Evolutionary conservation across 2,797 vertebrate genomes (phyloP).

Genomic region (Knipowitschia caucasica): DNA sequence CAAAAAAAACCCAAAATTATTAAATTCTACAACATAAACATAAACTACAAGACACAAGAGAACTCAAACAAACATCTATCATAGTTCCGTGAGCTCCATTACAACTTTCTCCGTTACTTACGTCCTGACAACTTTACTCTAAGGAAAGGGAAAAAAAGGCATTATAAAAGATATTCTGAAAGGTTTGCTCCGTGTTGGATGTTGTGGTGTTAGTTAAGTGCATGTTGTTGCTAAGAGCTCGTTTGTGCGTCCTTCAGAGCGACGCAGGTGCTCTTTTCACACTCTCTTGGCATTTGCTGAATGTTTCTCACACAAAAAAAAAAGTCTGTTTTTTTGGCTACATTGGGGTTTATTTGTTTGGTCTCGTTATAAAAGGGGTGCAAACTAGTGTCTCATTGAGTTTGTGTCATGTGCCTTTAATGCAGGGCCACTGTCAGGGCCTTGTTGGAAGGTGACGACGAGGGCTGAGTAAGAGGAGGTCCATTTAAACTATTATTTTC

Average conservation of each 20-base stretch:
- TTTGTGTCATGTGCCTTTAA: neutral
- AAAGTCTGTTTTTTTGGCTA: slow-evolving; percentile 66
- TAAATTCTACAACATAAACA: too few relatives aligned
- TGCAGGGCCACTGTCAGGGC: neutral
- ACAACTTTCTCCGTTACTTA: too few relatives aligned
- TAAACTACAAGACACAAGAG: too few relatives aligned
- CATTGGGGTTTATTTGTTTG: slow-evolving; percentile 30
- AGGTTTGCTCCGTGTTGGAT: neutral
- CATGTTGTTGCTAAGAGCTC: slow-evolving; percentile 30
- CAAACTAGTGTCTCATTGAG: neutral
- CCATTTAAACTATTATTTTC: too few relatives aligned
- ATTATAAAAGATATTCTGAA: too few relatives aligned
- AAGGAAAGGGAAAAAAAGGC: too few relatives aligned
- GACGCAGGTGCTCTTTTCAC: slow-evolving; percentile 76
- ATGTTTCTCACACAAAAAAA: slow-evolving; percentile 58
- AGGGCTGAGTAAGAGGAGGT: too few relatives aligned
- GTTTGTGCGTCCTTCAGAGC: slow-evolving; percentile 23
- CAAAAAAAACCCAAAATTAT: too few relatives aligned
- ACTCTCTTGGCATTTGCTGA: slow-evolving; percentile 63
- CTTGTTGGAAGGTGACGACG: too few relatives aligned
- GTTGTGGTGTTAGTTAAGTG: neutral
- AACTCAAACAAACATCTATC: too few relatives aligned
- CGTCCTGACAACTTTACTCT: too few relatives aligned
- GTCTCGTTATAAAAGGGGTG: neutral
- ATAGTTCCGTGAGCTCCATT: too few relatives aligned